These are phyloP conservation scores for Tor tambroides DNA, from an alignment of 2,113 vertebrate genomes.

Conservation along the genomic window DNA sequence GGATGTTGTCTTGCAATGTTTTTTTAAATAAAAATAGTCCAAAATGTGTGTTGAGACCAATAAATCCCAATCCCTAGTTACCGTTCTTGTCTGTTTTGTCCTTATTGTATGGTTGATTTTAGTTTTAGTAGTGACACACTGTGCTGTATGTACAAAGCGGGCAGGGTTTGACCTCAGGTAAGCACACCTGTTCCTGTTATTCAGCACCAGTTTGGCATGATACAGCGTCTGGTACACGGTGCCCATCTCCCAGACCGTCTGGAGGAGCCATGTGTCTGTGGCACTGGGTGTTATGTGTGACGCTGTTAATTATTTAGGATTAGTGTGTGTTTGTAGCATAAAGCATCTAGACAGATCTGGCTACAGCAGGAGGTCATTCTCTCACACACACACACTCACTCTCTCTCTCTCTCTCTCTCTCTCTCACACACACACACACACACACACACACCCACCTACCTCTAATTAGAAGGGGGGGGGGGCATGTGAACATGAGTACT, in stretches of 20 bases:
- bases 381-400: neutral
- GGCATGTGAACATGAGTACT: neutral
- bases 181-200: slow-evolving; percentile 28
- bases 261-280: neutral
- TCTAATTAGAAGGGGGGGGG: no score
- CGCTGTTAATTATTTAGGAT: slow-evolving; percentile 34
- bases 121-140: neutral
- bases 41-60: neutral
- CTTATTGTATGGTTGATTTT: neutral
- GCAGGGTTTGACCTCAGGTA: slow-evolving; percentile 18
- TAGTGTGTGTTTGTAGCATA: slow-evolving; percentile 31
- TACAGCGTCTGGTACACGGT: neutral
- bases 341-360: slow-evolving; percentile 32
- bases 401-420: no score
- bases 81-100: neutral
- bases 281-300: slow-evolving; percentile 9
- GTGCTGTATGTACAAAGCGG: neutral
- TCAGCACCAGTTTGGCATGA: slow-evolving; percentile 13
- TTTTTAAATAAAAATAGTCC: neutral
- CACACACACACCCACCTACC: neutral
- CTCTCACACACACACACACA: no score
- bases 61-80: neutral
- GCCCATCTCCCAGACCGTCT: slow-evolving; percentile 25
- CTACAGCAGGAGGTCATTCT: neutral
- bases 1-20: neutral